A percentile compares a stretch with the other conserved stretches of the same genome.
These are phyloP conservation scores for Genyomyrus donnyi DNA, from an alignment of 2,113 vertebrate genomes.

Conservation along the genomic window DNA sequence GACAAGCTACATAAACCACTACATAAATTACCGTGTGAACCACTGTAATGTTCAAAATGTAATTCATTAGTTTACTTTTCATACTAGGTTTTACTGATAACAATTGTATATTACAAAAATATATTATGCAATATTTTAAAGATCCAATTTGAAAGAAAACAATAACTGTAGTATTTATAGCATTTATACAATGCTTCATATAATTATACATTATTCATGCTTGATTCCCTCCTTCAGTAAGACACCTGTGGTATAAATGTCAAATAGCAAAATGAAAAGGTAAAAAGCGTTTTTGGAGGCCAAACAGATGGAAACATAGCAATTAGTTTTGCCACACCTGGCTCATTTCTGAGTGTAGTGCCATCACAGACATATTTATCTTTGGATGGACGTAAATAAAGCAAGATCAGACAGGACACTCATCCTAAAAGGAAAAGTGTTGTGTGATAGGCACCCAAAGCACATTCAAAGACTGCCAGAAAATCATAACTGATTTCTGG, in stretches of 20 bases:
- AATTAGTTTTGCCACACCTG: not conserved
- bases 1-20: not conserved
- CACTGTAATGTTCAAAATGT: not conserved
- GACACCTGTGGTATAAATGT: not conserved
- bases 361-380: not conserved
- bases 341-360: not conserved
- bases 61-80: not conserved
- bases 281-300: not conserved
- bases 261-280: not conserved
- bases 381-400: not conserved
- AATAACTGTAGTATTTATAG: not conserved
- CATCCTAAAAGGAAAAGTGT: not conserved
- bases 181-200: not conserved
- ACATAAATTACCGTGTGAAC: no score
- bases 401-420: not conserved
- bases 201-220: not conserved
- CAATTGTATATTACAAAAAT: not conserved
- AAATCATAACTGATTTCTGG: not conserved
- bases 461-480: not conserved
- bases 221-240: not conserved
- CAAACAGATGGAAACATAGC: not conserved
- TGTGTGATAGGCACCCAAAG: not conserved
- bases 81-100: not conserved
- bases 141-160: not conserved
- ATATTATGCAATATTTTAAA: not conserved